phyloP scores from a whole-genome alignment of 2,888 invertebrate genomes.

The Ormyrus thymus region DNA sequence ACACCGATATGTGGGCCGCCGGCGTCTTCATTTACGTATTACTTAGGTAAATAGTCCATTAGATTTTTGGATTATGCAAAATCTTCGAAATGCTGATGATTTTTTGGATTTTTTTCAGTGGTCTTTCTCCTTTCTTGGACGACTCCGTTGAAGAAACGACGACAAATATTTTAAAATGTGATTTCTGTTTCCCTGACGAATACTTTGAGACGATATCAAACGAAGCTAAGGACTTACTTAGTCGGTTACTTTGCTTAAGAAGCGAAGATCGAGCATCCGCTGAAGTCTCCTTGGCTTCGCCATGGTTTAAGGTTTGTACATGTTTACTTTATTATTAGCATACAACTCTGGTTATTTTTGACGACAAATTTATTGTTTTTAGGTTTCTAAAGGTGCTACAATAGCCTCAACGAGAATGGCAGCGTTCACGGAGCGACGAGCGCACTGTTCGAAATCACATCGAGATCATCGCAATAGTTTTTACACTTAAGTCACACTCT shows the following conservation, averaged over 20 bases:
- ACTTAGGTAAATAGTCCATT: constrained; percentile 78
- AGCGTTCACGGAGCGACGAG: constrained; percentile 72
- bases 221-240: constrained; percentile 82
- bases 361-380: constrained; percentile 22
- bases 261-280: constrained; percentile 77
- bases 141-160: constrained; percentile 90
- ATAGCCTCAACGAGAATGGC: constrained; percentile 72
- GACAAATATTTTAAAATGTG: constrained; percentile 87
- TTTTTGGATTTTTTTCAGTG: constrained; percentile 74
- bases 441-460: constrained; percentile 71
- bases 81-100: constrained; percentile 8
- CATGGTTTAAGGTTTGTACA: constrained; percentile 74
- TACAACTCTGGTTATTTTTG: background rate
- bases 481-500: constrained; percentile 60
- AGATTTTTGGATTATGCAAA: background rate
- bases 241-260: constrained; percentile 79
- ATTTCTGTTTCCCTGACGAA: constrained; percentile 89
- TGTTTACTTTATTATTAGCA: constrained; percentile 1
- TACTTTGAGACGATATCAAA: constrained; percentile 83
- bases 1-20: constrained; percentile 88
- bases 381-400: constrained; percentile 72
- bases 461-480: constrained; percentile 70
- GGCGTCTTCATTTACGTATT: constrained; percentile 88
- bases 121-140: constrained; percentile 88
- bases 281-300: constrained; percentile 73